These are phyloP conservation scores for Leptinotarsa defecta DNA, from an alignment of 1,140 invertebrate genomes.

Conservation along the genomic window DNA sequence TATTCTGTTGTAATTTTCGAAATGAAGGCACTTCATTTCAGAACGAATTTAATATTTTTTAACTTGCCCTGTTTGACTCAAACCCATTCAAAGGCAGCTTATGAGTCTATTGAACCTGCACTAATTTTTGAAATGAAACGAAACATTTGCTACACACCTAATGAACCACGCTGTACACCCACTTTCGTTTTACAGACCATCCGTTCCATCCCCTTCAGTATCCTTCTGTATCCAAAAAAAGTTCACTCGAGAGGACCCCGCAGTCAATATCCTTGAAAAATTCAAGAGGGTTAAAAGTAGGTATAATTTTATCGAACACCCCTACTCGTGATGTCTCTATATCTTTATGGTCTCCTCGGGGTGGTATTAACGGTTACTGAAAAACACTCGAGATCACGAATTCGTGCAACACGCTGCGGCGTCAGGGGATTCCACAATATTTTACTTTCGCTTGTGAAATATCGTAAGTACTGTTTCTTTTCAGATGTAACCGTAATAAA, in stretches of 20 bases:
- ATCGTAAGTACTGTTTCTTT: background rate
- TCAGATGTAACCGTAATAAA: conserved; percentile 1
- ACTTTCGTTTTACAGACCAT: too few species aligned
- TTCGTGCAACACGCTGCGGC: conserved; percentile 1
- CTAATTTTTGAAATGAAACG: too few species aligned
- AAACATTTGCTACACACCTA: too few species aligned
- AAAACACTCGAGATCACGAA: conserved; percentile 5
- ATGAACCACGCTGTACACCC: too few species aligned
- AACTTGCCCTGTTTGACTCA: too few species aligned
- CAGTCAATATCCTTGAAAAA: background rate
- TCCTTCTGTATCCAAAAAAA: too few species aligned
- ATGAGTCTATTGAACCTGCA: too few species aligned
- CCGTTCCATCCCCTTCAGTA: too few species aligned
- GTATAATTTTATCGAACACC: conserved; percentile 8
- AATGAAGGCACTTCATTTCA: too few species aligned
- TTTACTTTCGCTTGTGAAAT: conserved; percentile 3
- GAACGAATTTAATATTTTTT: too few species aligned
- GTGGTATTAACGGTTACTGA: conserved; percentile 2
- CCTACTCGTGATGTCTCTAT: background rate
- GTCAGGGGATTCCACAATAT: background rate
- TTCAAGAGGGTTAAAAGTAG: background rate
- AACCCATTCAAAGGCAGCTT: too few species aligned
- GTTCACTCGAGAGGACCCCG: background rate
- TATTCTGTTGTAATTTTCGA: too few species aligned
- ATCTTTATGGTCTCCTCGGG: conserved; percentile 4